Conservation (phyloP, 2,797 vertebrate species). For the Zenarchopterus dispar region DNA sequence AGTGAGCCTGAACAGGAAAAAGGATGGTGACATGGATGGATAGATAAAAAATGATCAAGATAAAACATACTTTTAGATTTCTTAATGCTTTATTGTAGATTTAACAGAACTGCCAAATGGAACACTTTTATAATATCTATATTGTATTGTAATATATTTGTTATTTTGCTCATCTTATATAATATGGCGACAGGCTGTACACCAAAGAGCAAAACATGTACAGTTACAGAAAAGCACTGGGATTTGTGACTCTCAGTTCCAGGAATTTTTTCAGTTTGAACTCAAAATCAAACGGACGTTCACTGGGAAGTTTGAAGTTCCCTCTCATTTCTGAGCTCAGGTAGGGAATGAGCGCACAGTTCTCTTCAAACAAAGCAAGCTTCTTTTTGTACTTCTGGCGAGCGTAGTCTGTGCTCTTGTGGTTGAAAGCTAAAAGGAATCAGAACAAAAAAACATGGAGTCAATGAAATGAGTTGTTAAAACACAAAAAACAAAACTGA, state of each 20-base stretch:
- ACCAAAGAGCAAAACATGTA: not conserved
- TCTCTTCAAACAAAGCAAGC: slow-evolving; percentile 86
- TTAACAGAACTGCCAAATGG: not conserved
- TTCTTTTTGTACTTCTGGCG: slow-evolving; percentile 86
- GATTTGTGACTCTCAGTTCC: slow-evolving; percentile 71
- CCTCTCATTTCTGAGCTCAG: slow-evolving; percentile 84
- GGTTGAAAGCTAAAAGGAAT: slow-evolving; percentile 86
- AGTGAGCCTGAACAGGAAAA: too few relatives aligned
- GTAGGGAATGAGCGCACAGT: slow-evolving; percentile 89
- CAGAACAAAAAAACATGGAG: not conserved
- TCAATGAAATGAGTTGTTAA: not conserved
- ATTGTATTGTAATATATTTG: too few relatives aligned
- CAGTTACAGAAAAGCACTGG: slow-evolving; percentile 35
- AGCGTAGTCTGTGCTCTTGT: slow-evolving; percentile 76
- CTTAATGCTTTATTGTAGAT: slow-evolving; percentile 7
- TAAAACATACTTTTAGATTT: too few relatives aligned
- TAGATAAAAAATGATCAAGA: too few relatives aligned
- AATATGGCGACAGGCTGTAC: not conserved
- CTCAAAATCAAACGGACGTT: slow-evolving; percentile 84
- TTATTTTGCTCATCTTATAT: too few relatives aligned
- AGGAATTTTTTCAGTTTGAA: slow-evolving; percentile 86
- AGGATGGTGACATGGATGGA: too few relatives aligned
- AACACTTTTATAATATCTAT: too few relatives aligned
- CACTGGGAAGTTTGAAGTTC: slow-evolving; percentile 80
- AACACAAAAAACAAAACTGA: not conserved